Percentiles rank a stretch among this genome's conserved stretches.
Evolutionary conservation across 2,797 vertebrate species (phyloP).

Genomic region (Protosalanx chinensis): DNA sequence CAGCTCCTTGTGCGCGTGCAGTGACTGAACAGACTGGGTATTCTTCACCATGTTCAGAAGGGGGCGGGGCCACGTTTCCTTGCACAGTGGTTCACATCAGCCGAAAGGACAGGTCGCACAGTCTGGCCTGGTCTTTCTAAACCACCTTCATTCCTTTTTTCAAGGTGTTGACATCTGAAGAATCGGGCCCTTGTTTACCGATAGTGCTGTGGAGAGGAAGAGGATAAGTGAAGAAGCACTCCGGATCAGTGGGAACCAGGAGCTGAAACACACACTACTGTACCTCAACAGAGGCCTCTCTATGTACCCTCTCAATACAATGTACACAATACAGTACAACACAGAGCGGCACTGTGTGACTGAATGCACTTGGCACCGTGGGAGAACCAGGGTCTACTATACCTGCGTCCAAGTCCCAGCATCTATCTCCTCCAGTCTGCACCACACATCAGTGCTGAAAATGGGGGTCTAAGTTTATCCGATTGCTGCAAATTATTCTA

Average conservation of each 20-base stretch:
- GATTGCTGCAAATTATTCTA: constrained; percentile 26
- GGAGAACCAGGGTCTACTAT: neutral
- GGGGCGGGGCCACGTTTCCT: neutral
- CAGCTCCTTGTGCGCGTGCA: neutral
- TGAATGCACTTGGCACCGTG: constrained; percentile 18
- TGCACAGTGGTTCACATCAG: neutral
- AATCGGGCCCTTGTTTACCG: constrained; percentile 44
- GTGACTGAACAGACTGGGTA: too few species aligned
- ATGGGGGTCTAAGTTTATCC: constrained; percentile 10
- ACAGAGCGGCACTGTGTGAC: constrained; percentile 30
- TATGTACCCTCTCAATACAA: constrained; percentile 44
- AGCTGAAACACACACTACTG: constrained; percentile 49
- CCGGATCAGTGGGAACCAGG: constrained; percentile 40
- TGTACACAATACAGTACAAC: neutral
- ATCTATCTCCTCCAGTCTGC: constrained; percentile 9
- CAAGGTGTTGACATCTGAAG: constrained; percentile 53
- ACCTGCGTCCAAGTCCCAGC: neutral
- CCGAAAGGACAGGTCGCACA: neutral
- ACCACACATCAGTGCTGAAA: neutral
- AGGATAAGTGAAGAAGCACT: constrained; percentile 25
- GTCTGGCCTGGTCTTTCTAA: constrained; percentile 41
- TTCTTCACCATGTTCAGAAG: neutral
- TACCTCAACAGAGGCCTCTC: constrained; percentile 51
- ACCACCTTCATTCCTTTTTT: constrained; percentile 40
- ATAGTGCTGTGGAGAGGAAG: constrained; percentile 25